Percentiles rank a stretch among this genome's conserved stretches.
Conservation (phyloP, 2,888 invertebrate species). For the Bombylius major region DNA sequence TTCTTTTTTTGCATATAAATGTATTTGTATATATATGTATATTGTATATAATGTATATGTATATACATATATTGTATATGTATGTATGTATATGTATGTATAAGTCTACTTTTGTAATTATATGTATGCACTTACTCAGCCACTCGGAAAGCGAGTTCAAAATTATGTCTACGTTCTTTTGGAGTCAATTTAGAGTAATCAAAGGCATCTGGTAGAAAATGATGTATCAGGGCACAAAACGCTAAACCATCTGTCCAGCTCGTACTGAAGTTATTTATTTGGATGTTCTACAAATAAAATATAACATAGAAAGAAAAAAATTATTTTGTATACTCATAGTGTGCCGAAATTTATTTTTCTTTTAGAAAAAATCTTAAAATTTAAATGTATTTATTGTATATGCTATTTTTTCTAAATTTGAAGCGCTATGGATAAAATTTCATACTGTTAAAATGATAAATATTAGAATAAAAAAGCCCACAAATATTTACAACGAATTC, state of each 20-base stretch:
- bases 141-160: constrained; percentile 92
- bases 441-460: too few species aligned
- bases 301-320: background rate
- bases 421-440: too few species aligned
- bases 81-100: too few species aligned
- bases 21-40: too few species aligned
- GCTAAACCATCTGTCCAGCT: constrained; percentile 98
- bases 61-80: too few species aligned
- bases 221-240: constrained; percentile 97
- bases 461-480: too few species aligned
- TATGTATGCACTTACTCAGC: constrained; percentile 73
- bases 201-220: constrained; percentile 94
- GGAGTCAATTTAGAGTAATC: constrained; percentile 83
- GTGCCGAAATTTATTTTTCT: background rate
- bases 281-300: constrained; percentile 63
- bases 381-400: too few species aligned
- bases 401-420: too few species aligned
- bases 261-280: constrained; percentile 96
- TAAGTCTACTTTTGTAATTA: background rate
- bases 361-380: background rate
- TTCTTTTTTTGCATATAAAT: too few species aligned
- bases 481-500: too few species aligned
- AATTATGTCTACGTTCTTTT: constrained; percentile 84
- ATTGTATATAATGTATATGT: too few species aligned
- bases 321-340: background rate